phyloP scores from a whole-genome alignment of 2,113 vertebrate genomes.

The Nanger granti region DNA sequence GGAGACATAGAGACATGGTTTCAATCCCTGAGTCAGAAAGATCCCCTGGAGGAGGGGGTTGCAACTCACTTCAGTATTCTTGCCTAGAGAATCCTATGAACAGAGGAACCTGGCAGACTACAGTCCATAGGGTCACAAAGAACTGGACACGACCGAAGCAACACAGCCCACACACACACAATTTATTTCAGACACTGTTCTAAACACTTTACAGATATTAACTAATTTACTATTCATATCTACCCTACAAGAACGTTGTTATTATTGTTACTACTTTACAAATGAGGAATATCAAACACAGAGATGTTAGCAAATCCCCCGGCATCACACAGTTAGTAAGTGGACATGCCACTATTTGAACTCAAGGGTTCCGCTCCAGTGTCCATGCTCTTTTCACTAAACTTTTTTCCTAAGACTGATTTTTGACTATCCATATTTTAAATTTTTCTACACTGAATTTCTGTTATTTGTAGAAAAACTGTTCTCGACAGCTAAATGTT shows the following conservation, averaged over 20 bases:
- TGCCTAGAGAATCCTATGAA: background rate
- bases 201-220: background rate
- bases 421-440: background rate
- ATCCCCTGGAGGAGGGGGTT: background rate
- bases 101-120: background rate
- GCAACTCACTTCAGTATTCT: background rate
- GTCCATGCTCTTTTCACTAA: background rate
- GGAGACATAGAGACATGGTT: background rate
- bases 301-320: background rate
- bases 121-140: background rate
- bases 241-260: background rate
- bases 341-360: fast-evolving
- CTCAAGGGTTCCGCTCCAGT: background rate
- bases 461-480: background rate
- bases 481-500: background rate
- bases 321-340: background rate
- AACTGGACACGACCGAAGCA: background rate
- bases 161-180: background rate
- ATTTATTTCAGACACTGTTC: background rate
- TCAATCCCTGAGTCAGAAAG: background rate
- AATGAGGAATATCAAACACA: background rate
- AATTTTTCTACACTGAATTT: background rate
- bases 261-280: background rate
- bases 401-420: background rate
- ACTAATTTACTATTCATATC: background rate